phyloP scores from a whole-genome alignment of 2,113 vertebrate genomes.

The Smithornis capensis region DNA sequence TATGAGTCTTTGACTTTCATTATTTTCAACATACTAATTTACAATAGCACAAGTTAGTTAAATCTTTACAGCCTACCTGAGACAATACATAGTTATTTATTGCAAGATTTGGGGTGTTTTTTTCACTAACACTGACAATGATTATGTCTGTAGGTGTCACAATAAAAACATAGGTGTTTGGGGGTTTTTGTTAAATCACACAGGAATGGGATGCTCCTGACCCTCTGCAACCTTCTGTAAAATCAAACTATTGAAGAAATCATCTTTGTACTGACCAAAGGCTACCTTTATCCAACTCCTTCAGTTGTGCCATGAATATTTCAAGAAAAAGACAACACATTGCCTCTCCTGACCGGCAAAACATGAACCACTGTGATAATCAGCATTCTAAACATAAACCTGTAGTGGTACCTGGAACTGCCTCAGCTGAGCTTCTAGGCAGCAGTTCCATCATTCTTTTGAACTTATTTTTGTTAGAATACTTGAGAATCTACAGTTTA shows the following conservation, averaged over 20 bases:
- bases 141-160: background rate
- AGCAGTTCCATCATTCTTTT: background rate
- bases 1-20: too few species aligned
- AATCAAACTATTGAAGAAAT: background rate
- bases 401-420: background rate
- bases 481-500: background rate
- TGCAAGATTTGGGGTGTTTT: background rate
- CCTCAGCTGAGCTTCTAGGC: background rate
- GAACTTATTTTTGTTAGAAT: background rate
- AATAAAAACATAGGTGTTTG: background rate
- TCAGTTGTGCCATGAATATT: background rate
- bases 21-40: background rate
- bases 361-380: background rate
- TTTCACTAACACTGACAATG: accelerated
- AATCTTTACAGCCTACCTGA: background rate
- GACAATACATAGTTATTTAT: background rate
- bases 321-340: background rate
- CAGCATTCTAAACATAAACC: background rate
- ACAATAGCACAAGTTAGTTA: background rate
- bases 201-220: background rate
- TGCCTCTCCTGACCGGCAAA: background rate
- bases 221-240: background rate
- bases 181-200: background rate
- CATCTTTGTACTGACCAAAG: background rate
- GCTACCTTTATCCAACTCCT: background rate